phyloP scores from a whole-genome alignment of 2,113 vertebrate species.

The Trichechus manatus region DNA sequence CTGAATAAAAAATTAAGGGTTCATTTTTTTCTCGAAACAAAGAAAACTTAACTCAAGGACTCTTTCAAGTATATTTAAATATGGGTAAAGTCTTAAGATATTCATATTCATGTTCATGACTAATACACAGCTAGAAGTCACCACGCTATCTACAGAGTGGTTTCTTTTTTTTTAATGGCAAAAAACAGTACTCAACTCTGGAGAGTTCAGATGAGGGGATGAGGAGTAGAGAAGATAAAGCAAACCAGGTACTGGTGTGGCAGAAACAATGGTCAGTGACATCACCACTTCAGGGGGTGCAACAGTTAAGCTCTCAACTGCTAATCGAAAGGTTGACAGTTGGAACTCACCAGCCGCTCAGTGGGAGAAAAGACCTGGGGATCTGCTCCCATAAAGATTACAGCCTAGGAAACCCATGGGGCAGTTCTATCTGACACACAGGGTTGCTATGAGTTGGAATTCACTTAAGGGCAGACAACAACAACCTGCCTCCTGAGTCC shows the following conservation, averaged over 20 bases:
- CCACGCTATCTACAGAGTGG: background rate
- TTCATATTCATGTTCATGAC: background rate
- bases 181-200: background rate
- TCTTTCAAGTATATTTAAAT: background rate
- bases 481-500: too few relatives aligned
- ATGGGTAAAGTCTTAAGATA: background rate
- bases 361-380: too few relatives aligned
- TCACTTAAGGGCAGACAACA: too few relatives aligned
- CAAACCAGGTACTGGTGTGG: fast-evolving
- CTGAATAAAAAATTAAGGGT: background rate
- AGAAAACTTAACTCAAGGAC: background rate
- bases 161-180: background rate
- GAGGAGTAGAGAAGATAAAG: background rate
- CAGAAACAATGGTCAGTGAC: background rate
- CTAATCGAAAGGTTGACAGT: too few relatives aligned
- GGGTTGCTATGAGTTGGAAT: too few relatives aligned
- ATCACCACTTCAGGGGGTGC: too few relatives aligned
- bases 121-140: background rate
- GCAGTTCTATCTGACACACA: too few relatives aligned
- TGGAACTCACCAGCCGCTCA: too few relatives aligned
- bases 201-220: background rate
- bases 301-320: too few relatives aligned
- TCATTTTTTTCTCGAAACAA: background rate
- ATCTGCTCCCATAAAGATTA: too few relatives aligned
- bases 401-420: too few relatives aligned